These are phyloP conservation scores for Turnix velox DNA, from an alignment of 2,113 vertebrate species.

Conservation along the genomic window DNA sequence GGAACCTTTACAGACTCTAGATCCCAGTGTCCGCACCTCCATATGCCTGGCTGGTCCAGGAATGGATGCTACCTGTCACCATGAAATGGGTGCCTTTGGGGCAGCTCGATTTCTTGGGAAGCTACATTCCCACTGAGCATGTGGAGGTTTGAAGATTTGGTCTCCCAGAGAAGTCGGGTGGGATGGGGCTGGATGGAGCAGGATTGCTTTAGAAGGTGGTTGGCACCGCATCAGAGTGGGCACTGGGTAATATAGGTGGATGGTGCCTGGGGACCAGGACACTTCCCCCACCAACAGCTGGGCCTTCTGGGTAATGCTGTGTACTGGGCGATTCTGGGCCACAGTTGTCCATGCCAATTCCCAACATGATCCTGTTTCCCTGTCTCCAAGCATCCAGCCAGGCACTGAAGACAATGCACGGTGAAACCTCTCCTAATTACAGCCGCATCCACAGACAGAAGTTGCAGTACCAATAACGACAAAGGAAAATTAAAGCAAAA, in stretches of 20 bases:
- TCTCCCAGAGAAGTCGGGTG: neutral
- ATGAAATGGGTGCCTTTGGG: neutral
- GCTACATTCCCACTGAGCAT: neutral
- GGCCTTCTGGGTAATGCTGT: neutral
- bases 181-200: neutral
- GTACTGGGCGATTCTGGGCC: neutral
- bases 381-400: neutral
- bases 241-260: neutral
- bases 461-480: neutral
- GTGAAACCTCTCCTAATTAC: neutral
- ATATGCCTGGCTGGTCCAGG: fast-evolving
- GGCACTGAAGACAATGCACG: neutral
- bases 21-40: neutral
- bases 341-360: neutral
- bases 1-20: neutral
- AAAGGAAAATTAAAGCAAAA: neutral
- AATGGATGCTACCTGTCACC: neutral
- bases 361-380: constrained; percentile 17
- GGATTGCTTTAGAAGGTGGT: neutral
- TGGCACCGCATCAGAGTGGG: neutral
- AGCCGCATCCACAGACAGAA: neutral
- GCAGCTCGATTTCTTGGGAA: neutral
- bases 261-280: neutral
- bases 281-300: fast-evolving
- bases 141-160: neutral